Evolutionary conservation across 2,888 invertebrate species (phyloP).

Genomic region (Chrysina gloriosa): DNA sequence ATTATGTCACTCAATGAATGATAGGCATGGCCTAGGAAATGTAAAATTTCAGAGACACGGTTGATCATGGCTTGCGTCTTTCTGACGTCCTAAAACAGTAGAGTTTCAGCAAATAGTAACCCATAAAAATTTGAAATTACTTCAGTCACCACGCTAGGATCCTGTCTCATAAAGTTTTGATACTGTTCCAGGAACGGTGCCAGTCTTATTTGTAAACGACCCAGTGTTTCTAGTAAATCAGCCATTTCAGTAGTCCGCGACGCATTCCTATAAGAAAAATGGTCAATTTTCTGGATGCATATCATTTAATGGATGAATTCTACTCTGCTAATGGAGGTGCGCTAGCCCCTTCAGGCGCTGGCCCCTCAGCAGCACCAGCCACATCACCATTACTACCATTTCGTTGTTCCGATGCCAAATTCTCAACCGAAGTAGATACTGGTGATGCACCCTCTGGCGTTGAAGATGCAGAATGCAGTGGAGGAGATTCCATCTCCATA

Average conservation of each 20-base stretch:
- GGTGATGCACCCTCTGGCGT: conserved; percentile 56
- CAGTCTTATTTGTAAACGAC: conserved; percentile 70
- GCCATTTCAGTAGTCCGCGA: conserved; percentile 69
- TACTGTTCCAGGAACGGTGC: conserved; percentile 76
- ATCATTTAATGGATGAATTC: conserved; percentile 11
- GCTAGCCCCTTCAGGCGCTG: conserved; percentile 35
- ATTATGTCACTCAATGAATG: conserved; percentile 90
- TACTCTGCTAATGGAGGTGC: conserved; percentile 49
- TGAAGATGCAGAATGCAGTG: conserved; percentile 53
- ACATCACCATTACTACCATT: conserved; percentile 45
- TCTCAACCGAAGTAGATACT: conserved; percentile 55
- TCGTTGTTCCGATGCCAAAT: conserved; percentile 52
- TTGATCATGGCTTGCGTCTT: conserved; percentile 77
- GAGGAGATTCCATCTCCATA: conserved; percentile 46
- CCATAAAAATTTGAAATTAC: background rate
- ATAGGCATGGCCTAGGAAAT: conserved; percentile 88
- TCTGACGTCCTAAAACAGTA: conserved; percentile 62
- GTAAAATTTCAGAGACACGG: conserved; percentile 82
- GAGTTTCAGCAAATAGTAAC: background rate
- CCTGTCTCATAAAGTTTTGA: conserved; percentile 71
- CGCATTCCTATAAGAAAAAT: conserved; percentile 51
- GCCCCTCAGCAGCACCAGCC: conserved; percentile 22
- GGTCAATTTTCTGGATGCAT: background rate
- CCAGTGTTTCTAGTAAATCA: conserved; percentile 68
- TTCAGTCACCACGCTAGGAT: conserved; percentile 66